These are phyloP conservation scores for Alectura lathami DNA, from an alignment of 2,113 vertebrate species.

Conservation along the genomic window DNA sequence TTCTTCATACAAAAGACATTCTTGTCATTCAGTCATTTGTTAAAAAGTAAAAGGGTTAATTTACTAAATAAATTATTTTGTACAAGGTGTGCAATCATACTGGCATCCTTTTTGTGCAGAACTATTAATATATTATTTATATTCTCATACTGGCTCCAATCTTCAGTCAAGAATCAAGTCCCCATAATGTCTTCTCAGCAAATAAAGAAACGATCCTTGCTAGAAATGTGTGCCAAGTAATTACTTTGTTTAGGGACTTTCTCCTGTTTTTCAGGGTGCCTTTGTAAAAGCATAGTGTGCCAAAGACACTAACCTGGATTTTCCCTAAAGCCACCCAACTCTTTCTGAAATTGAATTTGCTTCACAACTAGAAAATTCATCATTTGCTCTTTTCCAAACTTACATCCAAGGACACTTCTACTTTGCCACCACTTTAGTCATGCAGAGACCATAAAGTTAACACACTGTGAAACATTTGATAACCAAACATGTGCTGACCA, in stretches of 20 bases:
- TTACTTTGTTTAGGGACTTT: conserved; percentile 29
- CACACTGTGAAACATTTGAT: background rate
- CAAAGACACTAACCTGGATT: conserved; percentile 5
- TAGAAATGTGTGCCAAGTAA: conserved; percentile 23
- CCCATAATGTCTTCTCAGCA: conserved; percentile 4
- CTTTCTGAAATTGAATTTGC: background rate
- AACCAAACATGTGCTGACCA: background rate
- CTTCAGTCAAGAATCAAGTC: conserved; percentile 17
- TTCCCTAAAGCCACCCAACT: conserved; percentile 15
- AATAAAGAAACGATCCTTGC: conserved; percentile 9
- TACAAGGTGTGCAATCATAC: background rate
- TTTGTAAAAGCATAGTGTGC: background rate
- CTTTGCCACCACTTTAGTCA: background rate
- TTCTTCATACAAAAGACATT: background rate
- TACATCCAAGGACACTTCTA: background rate
- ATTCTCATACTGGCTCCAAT: background rate
- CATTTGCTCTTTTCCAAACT: background rate
- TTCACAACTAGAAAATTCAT: background rate
- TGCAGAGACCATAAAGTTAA: background rate
- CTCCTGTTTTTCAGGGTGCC: background rate
- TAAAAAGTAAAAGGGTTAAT: background rate
- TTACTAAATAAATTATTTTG: background rate
- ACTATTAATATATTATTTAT: conserved; percentile 43
- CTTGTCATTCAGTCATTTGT: background rate
- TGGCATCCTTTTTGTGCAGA: background rate